phyloP scores from a whole-genome alignment of 2,888 invertebrate genomes.

The Luperina testacea region DNA sequence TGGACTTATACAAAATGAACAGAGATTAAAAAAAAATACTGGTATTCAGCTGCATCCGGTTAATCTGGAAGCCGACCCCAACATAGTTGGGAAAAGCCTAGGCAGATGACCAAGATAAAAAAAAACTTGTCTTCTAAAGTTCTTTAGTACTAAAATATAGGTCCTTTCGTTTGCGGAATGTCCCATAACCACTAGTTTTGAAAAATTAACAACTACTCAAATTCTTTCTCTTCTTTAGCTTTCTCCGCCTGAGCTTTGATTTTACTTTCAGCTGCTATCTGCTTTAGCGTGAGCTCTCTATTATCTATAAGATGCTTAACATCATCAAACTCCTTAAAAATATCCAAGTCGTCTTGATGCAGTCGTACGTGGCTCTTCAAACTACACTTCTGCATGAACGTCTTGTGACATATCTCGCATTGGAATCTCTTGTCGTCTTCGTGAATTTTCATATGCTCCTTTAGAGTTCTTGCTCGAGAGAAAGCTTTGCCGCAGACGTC shows the following conservation, averaged over 20 bases:
- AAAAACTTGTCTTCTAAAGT: constrained; percentile 28
- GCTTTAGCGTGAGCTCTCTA: constrained; percentile 84
- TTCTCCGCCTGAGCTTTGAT: constrained; percentile 78
- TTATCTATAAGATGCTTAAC: constrained; percentile 87
- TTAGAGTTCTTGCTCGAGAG: constrained; percentile 78
- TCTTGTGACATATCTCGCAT: constrained; percentile 85
- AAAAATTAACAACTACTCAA: constrained; percentile 60
- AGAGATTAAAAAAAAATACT: not conserved
- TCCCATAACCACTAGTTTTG: constrained; percentile 28
- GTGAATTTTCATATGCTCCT: constrained; percentile 83
- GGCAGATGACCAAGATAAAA: too few species aligned
- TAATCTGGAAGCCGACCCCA: too few species aligned
- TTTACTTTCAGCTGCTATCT: constrained; percentile 85
- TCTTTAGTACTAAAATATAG: constrained; percentile 32
- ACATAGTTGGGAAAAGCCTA: too few species aligned
- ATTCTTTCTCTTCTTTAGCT: constrained; percentile 68
- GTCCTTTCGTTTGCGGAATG: constrained; percentile 42
- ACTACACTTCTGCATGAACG: constrained; percentile 85
- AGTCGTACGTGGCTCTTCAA: constrained; percentile 83
- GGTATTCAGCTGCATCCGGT: too few species aligned
- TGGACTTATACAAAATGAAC: not conserved
- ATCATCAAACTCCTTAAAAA: constrained; percentile 88
- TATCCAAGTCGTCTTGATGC: constrained; percentile 86
- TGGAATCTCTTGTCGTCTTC: constrained; percentile 82
- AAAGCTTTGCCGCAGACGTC: constrained; percentile 83